A percentile compares a stretch with the other conserved stretches of the same genome.
phyloP scores from a whole-genome alignment of 1,140 invertebrate genomes.

The Macrobrachium nipponense region DNA sequence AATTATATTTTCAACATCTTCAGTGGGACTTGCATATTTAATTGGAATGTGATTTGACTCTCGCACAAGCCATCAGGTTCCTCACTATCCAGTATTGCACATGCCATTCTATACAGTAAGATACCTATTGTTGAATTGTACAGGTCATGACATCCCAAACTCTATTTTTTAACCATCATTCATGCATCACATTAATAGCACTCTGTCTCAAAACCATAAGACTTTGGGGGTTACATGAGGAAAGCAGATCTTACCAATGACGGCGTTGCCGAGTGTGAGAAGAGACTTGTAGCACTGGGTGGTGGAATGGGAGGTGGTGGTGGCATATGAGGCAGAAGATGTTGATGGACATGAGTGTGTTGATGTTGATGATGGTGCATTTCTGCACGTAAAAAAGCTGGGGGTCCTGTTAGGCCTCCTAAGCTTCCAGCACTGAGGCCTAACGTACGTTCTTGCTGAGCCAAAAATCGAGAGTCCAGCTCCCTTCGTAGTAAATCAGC shows the following conservation, averaged over 20 bases:
- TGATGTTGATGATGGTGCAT: conserved; percentile 93
- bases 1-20: too few species aligned
- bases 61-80: too few species aligned
- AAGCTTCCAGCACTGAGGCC: conserved; percentile 76
- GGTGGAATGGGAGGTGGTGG: conserved; percentile 72
- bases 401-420: conserved; percentile 80
- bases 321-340: conserved; percentile 76
- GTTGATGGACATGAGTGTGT: conserved; percentile 87
- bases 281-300: conserved; percentile 51
- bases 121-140: too few species aligned
- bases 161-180: too few species aligned
- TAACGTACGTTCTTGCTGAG: conserved; percentile 77
- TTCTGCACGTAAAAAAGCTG: conserved; percentile 80
- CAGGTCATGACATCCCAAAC: too few species aligned
- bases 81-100: too few species aligned
- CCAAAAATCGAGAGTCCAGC: conserved; percentile 90
- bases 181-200: background rate
- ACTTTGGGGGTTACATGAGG: too few species aligned
- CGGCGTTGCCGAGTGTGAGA: conserved; percentile 53
- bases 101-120: too few species aligned
- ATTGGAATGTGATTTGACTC: too few species aligned
- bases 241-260: conserved; percentile 47
- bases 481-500: conserved; percentile 87
- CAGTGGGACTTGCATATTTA: too few species aligned
- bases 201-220: background rate